A percentile compares a stretch with the other conserved stretches of the same genome.
These are phyloP conservation scores for Gambusia holbrooki DNA, from an alignment of 2,113 vertebrate species.

Conservation along the genomic window DNA sequence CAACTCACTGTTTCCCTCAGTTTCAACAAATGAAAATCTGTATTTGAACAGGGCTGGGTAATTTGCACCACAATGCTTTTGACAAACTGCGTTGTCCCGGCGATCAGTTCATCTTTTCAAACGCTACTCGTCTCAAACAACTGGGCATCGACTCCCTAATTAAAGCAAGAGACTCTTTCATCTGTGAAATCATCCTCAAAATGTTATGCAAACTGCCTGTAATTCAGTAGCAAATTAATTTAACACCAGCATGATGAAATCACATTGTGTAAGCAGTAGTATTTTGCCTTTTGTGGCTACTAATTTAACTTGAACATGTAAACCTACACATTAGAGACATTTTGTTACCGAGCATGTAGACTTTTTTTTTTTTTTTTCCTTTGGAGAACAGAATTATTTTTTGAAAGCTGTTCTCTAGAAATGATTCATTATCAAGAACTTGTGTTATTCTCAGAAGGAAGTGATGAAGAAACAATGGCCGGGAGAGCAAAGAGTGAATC, in stretches of 20 bases:
- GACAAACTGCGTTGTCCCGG: not conserved
- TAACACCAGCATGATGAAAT: not conserved
- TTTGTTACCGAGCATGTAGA: not conserved
- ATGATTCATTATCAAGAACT: not conserved
- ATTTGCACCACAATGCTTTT: not conserved
- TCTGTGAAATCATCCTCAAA: not conserved
- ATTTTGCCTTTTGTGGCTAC: not conserved
- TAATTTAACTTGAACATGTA: not conserved
- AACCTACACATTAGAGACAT: not conserved
- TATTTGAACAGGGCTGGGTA: not conserved
- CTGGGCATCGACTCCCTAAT: not conserved
- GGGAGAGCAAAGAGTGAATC: slow-evolving; percentile 2
- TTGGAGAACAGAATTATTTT: not conserved
- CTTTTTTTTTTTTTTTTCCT: not conserved
- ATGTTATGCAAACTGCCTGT: not conserved
- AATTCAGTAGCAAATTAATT: not conserved
- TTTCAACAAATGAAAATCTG: not conserved
- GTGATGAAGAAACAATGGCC: slow-evolving; percentile 27
- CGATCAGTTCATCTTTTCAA: not conserved
- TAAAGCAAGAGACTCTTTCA: not conserved
- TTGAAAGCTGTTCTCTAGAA: not conserved
- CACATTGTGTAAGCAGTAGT: too few species aligned
- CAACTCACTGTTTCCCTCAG: too few species aligned
- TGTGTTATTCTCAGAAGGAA: slow-evolving; percentile 4
- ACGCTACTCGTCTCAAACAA: not conserved